These are phyloP conservation scores for Syngnathus rostellatus DNA, from an alignment of 2,797 vertebrate species.

Conservation along the genomic window DNA sequence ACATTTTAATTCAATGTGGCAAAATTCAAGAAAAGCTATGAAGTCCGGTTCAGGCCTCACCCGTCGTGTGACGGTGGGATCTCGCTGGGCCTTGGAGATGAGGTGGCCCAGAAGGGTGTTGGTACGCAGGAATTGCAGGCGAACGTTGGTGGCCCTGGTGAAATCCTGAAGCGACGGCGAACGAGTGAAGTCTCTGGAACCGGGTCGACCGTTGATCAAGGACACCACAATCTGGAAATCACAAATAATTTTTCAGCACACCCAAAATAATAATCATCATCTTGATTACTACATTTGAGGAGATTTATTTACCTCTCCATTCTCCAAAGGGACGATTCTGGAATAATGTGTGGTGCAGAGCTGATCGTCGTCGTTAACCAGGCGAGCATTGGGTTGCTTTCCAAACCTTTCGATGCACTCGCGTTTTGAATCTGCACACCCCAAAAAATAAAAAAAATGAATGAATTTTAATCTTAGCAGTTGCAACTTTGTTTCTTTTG, in stretches of 20 bases:
- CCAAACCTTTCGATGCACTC: slow-evolving; percentile 81
- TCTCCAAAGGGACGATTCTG: slow-evolving; percentile 82
- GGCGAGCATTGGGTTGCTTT: slow-evolving; percentile 67
- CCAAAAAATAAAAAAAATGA: not conserved
- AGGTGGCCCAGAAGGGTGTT: slow-evolving; percentile 86
- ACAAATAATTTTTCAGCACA: not conserved
- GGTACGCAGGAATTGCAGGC: slow-evolving; percentile 81
- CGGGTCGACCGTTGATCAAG: slow-evolving; percentile 82
- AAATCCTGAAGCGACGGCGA: slow-evolving; percentile 78
- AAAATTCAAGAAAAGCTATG: not conserved
- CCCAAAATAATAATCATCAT: not conserved
- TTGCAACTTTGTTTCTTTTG: not conserved
- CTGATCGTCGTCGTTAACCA: slow-evolving; percentile 74
- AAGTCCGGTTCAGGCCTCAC: slow-evolving; percentile 62
- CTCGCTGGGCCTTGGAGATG: slow-evolving; percentile 83
- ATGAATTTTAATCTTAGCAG: not conserved
- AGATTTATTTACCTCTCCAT: slow-evolving; percentile 76
- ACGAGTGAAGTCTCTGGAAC: slow-evolving; percentile 80
- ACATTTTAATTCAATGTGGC: not conserved
- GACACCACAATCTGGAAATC: slow-evolving; percentile 79
- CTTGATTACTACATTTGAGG: not conserved
- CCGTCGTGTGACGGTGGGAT: slow-evolving; percentile 84
- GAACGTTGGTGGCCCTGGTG: slow-evolving; percentile 87
- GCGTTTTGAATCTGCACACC: slow-evolving; percentile 71
- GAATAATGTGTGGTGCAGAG: slow-evolving; percentile 86